These are phyloP conservation scores for Ochotona princeps DNA, from an alignment of 2,113 vertebrate genomes.

Conservation along the genomic window DNA sequence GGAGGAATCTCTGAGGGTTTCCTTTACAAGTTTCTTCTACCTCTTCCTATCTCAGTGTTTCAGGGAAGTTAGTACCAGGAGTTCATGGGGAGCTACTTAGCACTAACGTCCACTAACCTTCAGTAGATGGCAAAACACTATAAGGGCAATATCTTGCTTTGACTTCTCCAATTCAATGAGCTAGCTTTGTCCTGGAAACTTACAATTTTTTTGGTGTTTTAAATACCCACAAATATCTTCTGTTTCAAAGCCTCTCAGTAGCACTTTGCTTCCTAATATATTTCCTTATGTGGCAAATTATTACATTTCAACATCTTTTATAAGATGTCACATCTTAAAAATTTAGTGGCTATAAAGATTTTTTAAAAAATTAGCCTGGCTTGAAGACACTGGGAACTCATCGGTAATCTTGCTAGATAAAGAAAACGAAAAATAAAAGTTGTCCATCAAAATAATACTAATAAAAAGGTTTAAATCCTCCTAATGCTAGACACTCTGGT, in stretches of 20 bases:
- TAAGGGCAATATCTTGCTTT: slow-evolving; percentile 71
- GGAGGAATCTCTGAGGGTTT: slow-evolving; percentile 83
- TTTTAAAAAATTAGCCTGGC: slow-evolving; percentile 44
- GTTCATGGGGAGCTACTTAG: slow-evolving; percentile 80
- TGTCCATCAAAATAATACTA: slow-evolving; percentile 77
- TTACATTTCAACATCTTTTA: slow-evolving; percentile 66
- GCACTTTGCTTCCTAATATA: slow-evolving; percentile 68
- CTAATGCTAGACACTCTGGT: slow-evolving; percentile 74
- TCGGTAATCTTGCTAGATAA: slow-evolving; percentile 68
- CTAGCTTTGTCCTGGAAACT: slow-evolving; percentile 55
- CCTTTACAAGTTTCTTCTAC: slow-evolving; percentile 83
- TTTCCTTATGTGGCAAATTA: slow-evolving; percentile 59
- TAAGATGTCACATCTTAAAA: slow-evolving; percentile 75
- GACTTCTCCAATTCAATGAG: slow-evolving; percentile 76
- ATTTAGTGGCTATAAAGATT: slow-evolving; percentile 77
- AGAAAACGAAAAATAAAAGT: slow-evolving; percentile 73
- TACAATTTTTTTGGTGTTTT: slow-evolving; percentile 74
- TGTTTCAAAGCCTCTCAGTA: slow-evolving; percentile 52
- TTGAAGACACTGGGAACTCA: slow-evolving; percentile 75
- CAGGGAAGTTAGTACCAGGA: slow-evolving; percentile 79
- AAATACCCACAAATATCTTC: slow-evolving; percentile 49
- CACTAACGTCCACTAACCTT: slow-evolving; percentile 83
- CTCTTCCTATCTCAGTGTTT: slow-evolving; percentile 82
- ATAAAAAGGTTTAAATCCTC: slow-evolving; percentile 78
- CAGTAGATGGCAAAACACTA: slow-evolving; percentile 68